Conservation (phyloP, 2,797 vertebrate species). For the Leptoclinus maculatus region DNA sequence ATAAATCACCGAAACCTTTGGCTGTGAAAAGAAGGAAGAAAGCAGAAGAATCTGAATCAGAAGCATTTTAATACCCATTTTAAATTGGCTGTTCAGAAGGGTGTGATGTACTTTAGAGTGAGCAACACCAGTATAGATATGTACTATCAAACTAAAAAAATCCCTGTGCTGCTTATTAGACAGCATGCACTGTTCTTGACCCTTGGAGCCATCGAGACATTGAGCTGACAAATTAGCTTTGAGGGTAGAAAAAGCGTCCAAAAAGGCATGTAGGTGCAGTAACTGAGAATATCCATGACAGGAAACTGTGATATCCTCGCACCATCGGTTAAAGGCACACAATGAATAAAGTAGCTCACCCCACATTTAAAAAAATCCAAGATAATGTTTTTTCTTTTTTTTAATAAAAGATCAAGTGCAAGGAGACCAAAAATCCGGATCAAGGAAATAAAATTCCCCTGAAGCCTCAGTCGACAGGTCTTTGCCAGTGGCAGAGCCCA, state of each 20-base stretch:
- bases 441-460: conserved; percentile 21
- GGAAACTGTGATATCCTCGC: conserved; percentile 36
- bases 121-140: not conserved
- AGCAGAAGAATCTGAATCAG: conserved; percentile 3
- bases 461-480: conserved; percentile 22
- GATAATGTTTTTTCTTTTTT: conserved; percentile 11
- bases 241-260: conserved; percentile 23
- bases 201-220: conserved; percentile 28
- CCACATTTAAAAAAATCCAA: conserved; percentile 3
- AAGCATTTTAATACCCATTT: conserved; percentile 2
- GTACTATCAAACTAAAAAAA: conserved; percentile 7
- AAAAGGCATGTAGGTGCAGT: conserved; percentile 49
- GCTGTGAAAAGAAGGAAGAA: conserved; percentile 19
- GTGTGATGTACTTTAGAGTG: not conserved
- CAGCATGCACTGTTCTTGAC: conserved; percentile 33
- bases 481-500: conserved; percentile 31
- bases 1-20: conserved; percentile 38
- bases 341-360: not conserved
- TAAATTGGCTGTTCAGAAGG: conserved; percentile 24
- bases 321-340: not conserved
- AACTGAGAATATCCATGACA: conserved; percentile 54
- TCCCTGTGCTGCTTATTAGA: conserved; percentile 5
- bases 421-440: conserved; percentile 14
- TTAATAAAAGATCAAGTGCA: conserved; percentile 7
- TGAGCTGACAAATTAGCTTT: conserved; percentile 46